phyloP scores from a whole-genome alignment of 2,113 vertebrate species.

The Empidonax alnorum region DNA sequence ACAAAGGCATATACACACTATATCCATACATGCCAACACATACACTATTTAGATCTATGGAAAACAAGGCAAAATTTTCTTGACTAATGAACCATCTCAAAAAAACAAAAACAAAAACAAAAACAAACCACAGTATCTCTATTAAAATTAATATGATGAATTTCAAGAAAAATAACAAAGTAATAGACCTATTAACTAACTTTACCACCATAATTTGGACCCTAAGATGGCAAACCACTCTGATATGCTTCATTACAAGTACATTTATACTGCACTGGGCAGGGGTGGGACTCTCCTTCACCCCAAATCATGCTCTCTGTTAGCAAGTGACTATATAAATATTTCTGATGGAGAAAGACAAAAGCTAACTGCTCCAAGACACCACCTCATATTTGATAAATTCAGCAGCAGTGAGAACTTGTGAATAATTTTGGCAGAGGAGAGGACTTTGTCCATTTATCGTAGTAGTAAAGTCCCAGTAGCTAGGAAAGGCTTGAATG shows the following conservation, averaged over 20 bases:
- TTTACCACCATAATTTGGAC: background rate
- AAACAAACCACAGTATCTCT: background rate
- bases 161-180: background rate
- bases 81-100: background rate
- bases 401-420: background rate
- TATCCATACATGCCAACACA: background rate
- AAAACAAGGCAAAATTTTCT: background rate
- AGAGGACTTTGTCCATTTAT: background rate
- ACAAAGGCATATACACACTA: background rate
- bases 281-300: fast-evolving
- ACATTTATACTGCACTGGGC: background rate
- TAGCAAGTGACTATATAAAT: background rate
- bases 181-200: background rate
- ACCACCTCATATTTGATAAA: background rate
- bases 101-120: no score
- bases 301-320: background rate
- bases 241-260: background rate
- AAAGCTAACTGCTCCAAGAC: background rate
- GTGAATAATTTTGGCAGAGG: background rate
- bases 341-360: background rate
- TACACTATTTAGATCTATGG: background rate
- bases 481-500: background rate
- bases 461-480: background rate
- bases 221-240: background rate
- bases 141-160: background rate